Conservation (phyloP, 1,140 invertebrate species). For the Polypedilum vanderplanki region DNA sequence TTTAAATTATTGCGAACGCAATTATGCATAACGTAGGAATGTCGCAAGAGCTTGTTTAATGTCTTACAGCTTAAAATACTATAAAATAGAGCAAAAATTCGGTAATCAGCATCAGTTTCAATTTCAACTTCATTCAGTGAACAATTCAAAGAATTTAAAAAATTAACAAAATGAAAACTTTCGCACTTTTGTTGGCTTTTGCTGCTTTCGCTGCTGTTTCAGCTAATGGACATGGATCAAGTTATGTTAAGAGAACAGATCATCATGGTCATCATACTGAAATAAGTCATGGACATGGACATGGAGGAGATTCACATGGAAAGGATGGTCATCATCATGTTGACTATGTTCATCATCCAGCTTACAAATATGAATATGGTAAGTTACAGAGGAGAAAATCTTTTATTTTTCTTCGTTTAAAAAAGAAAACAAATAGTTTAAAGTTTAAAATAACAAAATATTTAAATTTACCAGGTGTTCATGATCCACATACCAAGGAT, state of each 20-base stretch:
- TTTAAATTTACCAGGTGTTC: too few relatives aligned
- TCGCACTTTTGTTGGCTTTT: background rate
- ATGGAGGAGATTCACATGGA: conserved; percentile 31
- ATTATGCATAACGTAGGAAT: too few relatives aligned
- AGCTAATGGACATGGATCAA: background rate
- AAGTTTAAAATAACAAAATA: too few relatives aligned
- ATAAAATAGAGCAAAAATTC: background rate
- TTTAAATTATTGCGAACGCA: too few relatives aligned
- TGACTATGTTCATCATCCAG: conserved; percentile 35
- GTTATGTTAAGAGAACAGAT: conserved; percentile 6
- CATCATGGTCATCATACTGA: conserved; percentile 23
- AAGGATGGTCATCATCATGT: conserved; percentile 32
- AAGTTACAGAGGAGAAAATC: too few relatives aligned
- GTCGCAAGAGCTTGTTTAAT: too few relatives aligned
- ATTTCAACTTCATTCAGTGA: background rate
- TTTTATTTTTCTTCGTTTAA: too few relatives aligned
- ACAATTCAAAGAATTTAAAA: background rate
- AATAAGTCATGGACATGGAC: conserved; percentile 20
- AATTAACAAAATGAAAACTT: background rate
- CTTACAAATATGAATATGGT: conserved; percentile 47
- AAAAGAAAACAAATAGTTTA: too few relatives aligned
- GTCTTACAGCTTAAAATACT: too few relatives aligned
- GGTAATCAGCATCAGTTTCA: background rate
- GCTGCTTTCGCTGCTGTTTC: background rate
- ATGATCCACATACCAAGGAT: conserved; percentile 48